Conservation (phyloP, 2,113 vertebrate species). For the Ceratotherium simum region DNA sequence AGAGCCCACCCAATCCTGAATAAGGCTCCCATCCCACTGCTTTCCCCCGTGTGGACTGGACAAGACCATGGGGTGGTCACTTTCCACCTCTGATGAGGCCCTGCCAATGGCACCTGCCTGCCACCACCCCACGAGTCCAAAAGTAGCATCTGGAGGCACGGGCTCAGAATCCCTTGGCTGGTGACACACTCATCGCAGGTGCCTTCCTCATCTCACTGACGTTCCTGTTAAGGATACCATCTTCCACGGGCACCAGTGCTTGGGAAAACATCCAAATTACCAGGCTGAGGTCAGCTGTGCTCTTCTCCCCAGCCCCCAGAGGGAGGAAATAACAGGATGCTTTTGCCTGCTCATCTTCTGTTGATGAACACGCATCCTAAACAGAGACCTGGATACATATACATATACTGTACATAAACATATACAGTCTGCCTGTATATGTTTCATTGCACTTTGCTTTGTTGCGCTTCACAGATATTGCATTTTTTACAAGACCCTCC, state of each 20-base stretch:
- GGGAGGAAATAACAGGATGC: not conserved
- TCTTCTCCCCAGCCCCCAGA: not conserved
- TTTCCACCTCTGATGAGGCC: not conserved
- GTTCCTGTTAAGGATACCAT: not conserved
- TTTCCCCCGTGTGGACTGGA: not conserved
- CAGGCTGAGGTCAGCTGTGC: not conserved
- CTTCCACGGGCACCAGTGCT: not conserved
- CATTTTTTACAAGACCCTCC: too few relatives aligned
- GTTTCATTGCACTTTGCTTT: too few relatives aligned
- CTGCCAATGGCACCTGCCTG: not conserved
- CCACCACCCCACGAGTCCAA: not conserved
- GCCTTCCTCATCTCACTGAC: not conserved
- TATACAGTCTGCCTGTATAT: too few relatives aligned
- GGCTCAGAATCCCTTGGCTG: not conserved
- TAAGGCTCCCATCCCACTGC: not conserved
- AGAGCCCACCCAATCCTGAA: not conserved
- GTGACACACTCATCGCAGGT: not conserved
- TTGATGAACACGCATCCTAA: not conserved
- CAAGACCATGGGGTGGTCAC: not conserved
- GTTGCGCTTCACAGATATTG: too few relatives aligned
- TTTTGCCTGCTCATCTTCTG: not conserved
- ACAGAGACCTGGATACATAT: not conserved
- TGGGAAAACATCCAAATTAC: not conserved
- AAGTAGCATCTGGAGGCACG: not conserved
- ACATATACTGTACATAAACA: too few relatives aligned